These are phyloP conservation scores for Atopsyche davidsoni DNA, from an alignment of 1,140 invertebrate genomes.

Conservation along the genomic window DNA sequence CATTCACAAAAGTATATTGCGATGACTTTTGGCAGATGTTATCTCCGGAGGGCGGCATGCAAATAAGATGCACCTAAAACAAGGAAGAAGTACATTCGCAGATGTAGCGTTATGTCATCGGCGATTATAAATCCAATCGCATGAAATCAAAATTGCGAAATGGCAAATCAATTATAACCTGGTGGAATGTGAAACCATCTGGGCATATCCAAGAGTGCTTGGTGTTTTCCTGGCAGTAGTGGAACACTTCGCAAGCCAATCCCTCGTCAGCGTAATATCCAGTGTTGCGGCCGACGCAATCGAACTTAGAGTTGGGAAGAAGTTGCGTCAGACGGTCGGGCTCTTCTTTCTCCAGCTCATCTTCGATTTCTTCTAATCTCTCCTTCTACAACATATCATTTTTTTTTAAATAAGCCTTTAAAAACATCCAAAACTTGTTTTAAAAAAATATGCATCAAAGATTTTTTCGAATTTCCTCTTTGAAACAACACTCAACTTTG, in stretches of 20 bases:
- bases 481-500: too few species aligned
- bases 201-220: slow-evolving; percentile 92
- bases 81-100: slow-evolving; percentile 9
- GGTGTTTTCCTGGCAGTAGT: slow-evolving; percentile 86
- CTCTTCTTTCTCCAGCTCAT: slow-evolving; percentile 75
- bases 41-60: slow-evolving; percentile 83
- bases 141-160: too few species aligned
- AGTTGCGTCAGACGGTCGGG: slow-evolving; percentile 75
- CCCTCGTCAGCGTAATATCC: slow-evolving; percentile 90
- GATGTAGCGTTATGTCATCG: not conserved
- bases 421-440: not conserved
- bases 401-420: not conserved
- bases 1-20: slow-evolving; percentile 88
- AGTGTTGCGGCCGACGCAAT: slow-evolving; percentile 70
- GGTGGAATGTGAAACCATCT: slow-evolving; percentile 87
- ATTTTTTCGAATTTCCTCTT: not conserved
- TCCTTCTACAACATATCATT: slow-evolving; percentile 32
- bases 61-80: slow-evolving; percentile 78
- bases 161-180: slow-evolving; percentile 47
- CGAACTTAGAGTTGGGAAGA: slow-evolving; percentile 77
- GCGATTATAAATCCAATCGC: too few species aligned
- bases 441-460: not conserved
- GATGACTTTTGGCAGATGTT: slow-evolving; percentile 86
- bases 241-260: slow-evolving; percentile 86
- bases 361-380: slow-evolving; percentile 49